Conservation (phyloP, 2,797 vertebrate species). For the Sebastolobus altivelis region DNA sequence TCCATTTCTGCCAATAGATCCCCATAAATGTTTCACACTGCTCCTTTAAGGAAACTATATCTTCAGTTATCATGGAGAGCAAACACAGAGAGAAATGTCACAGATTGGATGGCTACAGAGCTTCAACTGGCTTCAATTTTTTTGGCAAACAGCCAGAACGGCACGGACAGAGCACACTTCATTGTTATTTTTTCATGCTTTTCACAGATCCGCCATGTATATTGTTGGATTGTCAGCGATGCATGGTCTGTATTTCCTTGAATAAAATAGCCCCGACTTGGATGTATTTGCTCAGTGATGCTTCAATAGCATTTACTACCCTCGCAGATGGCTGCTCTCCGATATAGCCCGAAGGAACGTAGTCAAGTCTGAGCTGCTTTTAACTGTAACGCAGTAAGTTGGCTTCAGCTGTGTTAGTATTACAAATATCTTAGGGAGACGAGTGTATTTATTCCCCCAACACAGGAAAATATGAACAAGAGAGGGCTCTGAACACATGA, state of each 20-base stretch:
- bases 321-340: constrained; percentile 77
- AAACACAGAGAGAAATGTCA: neutral
- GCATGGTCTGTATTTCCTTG: constrained; percentile 74
- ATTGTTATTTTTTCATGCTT: constrained; percentile 31
- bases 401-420: constrained; percentile 68
- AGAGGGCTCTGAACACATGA: constrained; percentile 6
- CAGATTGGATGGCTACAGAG: neutral
- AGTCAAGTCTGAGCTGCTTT: constrained; percentile 70
- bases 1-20: neutral
- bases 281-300: constrained; percentile 84
- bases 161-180: neutral
- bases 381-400: constrained; percentile 73
- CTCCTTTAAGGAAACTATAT: neutral
- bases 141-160: constrained; percentile 20
- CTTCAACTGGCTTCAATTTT: neutral
- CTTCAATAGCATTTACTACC: constrained; percentile 81
- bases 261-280: constrained; percentile 79
- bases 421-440: constrained; percentile 62
- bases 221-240: constrained; percentile 66
- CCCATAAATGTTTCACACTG: neutral
- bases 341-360: constrained; percentile 73
- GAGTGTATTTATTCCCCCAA: constrained; percentile 37
- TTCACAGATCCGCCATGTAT: constrained; percentile 67
- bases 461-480: constrained; percentile 36
- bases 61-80: neutral